Evolutionary conservation across 2,888 invertebrate genomes (phyloP), one percentile per base, ranked within the genome.

Genomic region (Phortica okadai): DNA sequence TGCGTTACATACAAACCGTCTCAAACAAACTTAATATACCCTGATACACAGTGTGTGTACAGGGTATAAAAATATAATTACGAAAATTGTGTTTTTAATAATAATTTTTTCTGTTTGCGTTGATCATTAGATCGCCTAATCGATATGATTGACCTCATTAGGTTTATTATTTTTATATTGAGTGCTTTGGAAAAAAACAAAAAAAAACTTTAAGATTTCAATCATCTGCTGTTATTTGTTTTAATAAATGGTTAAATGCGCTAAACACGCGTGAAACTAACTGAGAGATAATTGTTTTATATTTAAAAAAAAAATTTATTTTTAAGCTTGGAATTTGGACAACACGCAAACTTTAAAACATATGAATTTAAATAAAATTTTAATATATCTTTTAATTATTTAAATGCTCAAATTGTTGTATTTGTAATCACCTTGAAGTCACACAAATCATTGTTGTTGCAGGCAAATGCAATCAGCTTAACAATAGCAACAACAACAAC

Each of bases 141-240:
- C 50, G 50, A 8, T 11, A 11, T 50, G 8, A 50, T 50, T 56
- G 80, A 73, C 80, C 80, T 77, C 78, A 80, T 78, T 80, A 72
- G 25, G 44, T 10, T 59, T 73, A 50, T 50, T 50, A 50, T 50
- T 14, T 50, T 50, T 50, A 50, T 50, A 14, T 50, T 33, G 33
- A 50, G 14, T 50, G 50, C 8, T 50, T 50, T 50, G 50, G 33
- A 33, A 50, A 50, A 14, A 50, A 50, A 50, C 1, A 33, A 50
- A 50, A 14, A 50, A 50, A 50, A 50, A 50, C 8, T 50, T 50
- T 50, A 14, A 14, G n/a, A 67, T 66, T 33, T 41, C 8, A 33
- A 33, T 67, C 44, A 41, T 42, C 33, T 41, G n/a, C n/a, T 67
- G 50, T 50, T 50, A 50, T 50, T 50, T 50, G 50, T 50, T 50